Evolutionary conservation across 2,113 vertebrate species (phyloP), one percentile per base, ranked within the genome.

Genomic region (Siniperca chuatsi): DNA sequence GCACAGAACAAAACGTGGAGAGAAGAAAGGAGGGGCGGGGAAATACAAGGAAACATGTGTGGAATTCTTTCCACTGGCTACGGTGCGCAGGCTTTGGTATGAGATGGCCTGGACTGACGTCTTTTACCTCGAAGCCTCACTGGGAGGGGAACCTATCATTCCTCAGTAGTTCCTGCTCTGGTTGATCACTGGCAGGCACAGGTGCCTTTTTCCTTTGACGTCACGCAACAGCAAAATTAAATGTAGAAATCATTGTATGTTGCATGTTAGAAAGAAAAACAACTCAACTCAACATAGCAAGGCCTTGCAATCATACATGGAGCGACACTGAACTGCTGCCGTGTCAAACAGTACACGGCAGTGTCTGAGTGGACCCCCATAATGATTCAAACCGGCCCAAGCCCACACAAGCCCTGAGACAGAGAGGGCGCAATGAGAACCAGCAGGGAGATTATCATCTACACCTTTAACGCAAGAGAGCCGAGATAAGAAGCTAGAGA

Each of bases 21-120:
- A 57, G 88, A 86, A 81, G 55, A 87, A 80, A 86, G 85, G 88
- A 87, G 90, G 89, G 92, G 87, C 57, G 88, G 75, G 76, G 79
- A 87, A 78, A 64, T 64, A 77, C 86, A 61, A 87, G 90, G 92
- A 91, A 93, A 93, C 92, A 92, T 90, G 87, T 90, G 90, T 86
- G 90, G 87, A 93, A 93, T 93, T 94, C 90, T 94, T 94, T 93
- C 91, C 92, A 88, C 74, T 33, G 18, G 86, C 80, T 72, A 65
- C 78, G 33, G 84, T 57, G 84, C 25, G 20, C 11, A 84, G 82
- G 73, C 69, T 86, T 67, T 67, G 83, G 77, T 87, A 75, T 86
- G 86, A 87, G 81, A 40, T 21, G 75, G 75, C 85, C 66, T 20
- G 58, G 52, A 60, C 83, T 87, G 84, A 89, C 85, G 83, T 90